phyloP scores from a whole-genome alignment of 1,140 invertebrate species.

The Brachionus asplanchnoidis region DNA sequence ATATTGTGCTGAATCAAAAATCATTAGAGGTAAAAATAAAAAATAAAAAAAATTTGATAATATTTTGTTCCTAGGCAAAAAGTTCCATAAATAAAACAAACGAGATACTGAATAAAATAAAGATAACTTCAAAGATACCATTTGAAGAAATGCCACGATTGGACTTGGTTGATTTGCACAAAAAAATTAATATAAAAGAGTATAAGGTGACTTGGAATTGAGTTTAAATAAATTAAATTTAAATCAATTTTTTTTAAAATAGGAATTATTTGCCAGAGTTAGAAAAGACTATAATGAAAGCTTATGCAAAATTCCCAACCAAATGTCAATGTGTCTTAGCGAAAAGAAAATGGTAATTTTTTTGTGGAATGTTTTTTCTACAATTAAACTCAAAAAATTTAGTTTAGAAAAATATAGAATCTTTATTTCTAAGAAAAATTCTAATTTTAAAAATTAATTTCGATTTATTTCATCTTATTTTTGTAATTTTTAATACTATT shows the following conservation, averaged over 20 bases:
- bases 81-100: conserved; percentile 9
- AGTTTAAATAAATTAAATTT: background rate
- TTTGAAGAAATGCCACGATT: background rate
- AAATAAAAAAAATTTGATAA: background rate
- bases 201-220: background rate
- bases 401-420: too few species aligned
- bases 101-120: conserved; percentile 22
- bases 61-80: background rate
- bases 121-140: background rate
- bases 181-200: conserved; percentile 26
- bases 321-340: background rate
- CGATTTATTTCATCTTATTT: too few species aligned
- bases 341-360: conserved; percentile 31
- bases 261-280: background rate
- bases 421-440: too few species aligned
- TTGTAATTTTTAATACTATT: too few species aligned
- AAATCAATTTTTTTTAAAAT: background rate
- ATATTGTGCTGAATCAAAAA: conserved; percentile 31
- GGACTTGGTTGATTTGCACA: conserved; percentile 22
- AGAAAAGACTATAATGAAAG: conserved; percentile 30
- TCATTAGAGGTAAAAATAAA: background rate
- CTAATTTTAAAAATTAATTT: too few species aligned
- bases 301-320: background rate
- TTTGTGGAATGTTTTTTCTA: background rate
- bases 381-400: too few species aligned